These are phyloP conservation scores for Spodoptera exigua DNA, from an alignment of 2,888 invertebrate genomes.

Conservation along the genomic window DNA sequence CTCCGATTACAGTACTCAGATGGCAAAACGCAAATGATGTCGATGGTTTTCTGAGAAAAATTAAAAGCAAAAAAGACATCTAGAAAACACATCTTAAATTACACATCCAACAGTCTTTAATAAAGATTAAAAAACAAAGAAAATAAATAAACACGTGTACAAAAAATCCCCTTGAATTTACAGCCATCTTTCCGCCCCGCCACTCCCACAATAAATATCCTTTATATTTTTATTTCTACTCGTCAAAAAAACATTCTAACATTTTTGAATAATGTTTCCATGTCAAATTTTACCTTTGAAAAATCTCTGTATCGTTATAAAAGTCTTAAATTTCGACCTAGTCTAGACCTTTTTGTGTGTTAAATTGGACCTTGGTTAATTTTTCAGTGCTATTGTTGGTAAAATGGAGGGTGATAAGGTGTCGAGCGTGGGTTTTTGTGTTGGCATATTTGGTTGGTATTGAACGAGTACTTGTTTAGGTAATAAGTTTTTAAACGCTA, in stretches of 20 bases:
- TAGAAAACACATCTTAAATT: no score
- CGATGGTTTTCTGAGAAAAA: no score
- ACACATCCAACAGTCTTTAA: no score
- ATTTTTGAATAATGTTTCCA: conserved; percentile 35
- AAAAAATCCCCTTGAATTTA: neutral
- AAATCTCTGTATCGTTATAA: conserved; percentile 18
- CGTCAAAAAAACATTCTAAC: conserved; percentile 21
- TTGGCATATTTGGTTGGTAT: neutral
- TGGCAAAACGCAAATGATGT: no score
- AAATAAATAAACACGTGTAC: no score
- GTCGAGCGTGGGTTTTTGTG: neutral
- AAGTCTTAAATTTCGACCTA: conserved; percentile 8
- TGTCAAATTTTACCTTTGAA: conserved; percentile 17
- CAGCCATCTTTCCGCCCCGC: neutral
- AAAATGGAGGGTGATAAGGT: neutral
- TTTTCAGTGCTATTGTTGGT: conserved; percentile 13
- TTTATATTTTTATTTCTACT: conserved; percentile 20
- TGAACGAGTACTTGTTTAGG: neutral
- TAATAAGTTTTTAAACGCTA: neutral
- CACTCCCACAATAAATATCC: conserved; percentile 25
- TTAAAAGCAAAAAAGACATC: no score
- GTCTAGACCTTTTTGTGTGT: conserved; percentile 28
- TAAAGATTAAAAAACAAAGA: no score
- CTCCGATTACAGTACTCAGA: no score
- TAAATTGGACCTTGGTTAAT: conserved; percentile 28